Base-by-base conservation (phyloP, 2,888 invertebrate species). In the Iphiclides podalirius region DNA sequence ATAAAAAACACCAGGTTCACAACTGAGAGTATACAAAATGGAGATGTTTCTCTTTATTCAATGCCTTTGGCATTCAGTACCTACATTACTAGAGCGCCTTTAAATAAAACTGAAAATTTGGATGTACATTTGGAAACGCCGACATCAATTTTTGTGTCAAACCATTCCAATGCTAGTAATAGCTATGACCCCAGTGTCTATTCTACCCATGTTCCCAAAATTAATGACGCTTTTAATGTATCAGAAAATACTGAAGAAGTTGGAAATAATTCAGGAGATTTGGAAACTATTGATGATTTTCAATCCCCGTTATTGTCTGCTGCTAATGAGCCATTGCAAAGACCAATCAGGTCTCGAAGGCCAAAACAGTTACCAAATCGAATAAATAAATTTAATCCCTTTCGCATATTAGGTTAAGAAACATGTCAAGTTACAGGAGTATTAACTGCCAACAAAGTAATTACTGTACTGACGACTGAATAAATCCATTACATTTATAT, bases 401-500 rank as follows among this genome's bases (percentile, higher is more conserved):
- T 88, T 61, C 86, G 87, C 59, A 86, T 88, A 60, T 71, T 88
- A 79, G 88, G 88, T 69, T 88, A 85, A 47, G 52, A 52, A 43
- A 15, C 48, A 49, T 47, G 47, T 3, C 14, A 44, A 46, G 52
- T 48, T 53, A 54, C 62, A 15, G 11, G n/a, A 44, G 59, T 53
- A 61, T 65, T 60, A 66, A 77, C 75, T 75, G 72, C 69, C 72
- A 72, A 57, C 49, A 59, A 61, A 67, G 61, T 61, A 67, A 72
- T 61, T 64, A 56, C 58, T 50, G 46, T 52, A 52, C 45, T 53
- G 28, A 54, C 46, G 47, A 56, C 53, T 55, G 61, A 73, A 67
- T 12, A 35, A 52, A 35, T 45, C 33, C 43, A 49, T 35, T 47
- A 48, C 43, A 44, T 40, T 37, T 41, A 41, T 31, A 39, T 41